Conservation (phyloP, 92 coral and sea anemone species). For the Bergia puertoricense region DNA sequence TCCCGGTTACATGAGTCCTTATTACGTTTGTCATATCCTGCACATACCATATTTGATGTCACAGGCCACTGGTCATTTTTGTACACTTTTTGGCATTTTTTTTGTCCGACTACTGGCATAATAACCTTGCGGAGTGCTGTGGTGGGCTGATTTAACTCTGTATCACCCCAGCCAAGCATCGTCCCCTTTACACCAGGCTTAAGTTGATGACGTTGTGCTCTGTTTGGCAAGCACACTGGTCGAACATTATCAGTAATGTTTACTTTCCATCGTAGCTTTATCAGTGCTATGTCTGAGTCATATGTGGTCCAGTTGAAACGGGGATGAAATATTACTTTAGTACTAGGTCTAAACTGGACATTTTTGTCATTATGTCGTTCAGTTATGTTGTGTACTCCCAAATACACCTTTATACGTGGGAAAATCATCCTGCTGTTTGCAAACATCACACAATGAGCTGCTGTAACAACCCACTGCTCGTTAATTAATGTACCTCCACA, state of each 20-base stretch:
- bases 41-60: constrained; percentile 94
- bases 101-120: constrained; percentile 77
- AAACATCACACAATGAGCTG: constrained; percentile 87
- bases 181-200: constrained; percentile 73
- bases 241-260: constrained; percentile 86
- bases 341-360: constrained; percentile 79
- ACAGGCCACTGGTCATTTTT: constrained; percentile 78
- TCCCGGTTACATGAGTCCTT: constrained; percentile 86
- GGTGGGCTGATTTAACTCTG: constrained; percentile 52
- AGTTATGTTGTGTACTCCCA: constrained; percentile 81
- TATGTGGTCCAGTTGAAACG: constrained; percentile 78
- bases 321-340: constrained; percentile 66
- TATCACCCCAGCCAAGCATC: constrained; percentile 93
- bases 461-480: constrained; percentile 94
- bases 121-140: constrained; percentile 67
- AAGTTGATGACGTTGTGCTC: constrained; percentile 68
- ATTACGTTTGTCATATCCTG: constrained; percentile 61
- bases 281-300: constrained; percentile 90
- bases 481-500: constrained; percentile 93
- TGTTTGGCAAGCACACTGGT: constrained; percentile 90
- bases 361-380: constrained; percentile 52
- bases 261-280: constrained; percentile 74
- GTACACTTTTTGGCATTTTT: constrained; percentile 69
- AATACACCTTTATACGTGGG: constrained; percentile 62
- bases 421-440: constrained; percentile 42